Evolutionary conservation across 2,888 invertebrate species (phyloP), one percentile per base, ranked within the genome.

Genomic region (Elaeidobius kamerunicus): DNA sequence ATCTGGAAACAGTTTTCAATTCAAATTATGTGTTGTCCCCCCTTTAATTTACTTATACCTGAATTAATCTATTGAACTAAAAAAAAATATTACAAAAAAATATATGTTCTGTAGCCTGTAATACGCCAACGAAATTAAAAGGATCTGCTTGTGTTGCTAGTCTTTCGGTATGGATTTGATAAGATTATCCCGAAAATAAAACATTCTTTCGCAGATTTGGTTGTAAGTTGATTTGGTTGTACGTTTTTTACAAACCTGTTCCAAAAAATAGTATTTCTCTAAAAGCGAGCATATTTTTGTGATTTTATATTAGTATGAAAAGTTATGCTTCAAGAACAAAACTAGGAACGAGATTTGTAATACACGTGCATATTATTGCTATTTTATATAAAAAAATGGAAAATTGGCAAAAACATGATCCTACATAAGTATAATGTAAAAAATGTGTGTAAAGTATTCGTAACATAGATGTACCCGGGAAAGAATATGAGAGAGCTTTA

Each of bases 351-450:
- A 3, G 19, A 15, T 39, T 39, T 19, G 9, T 39, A 20, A 39
- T 11, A 11, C 12, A 16, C 15, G 4, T 23, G 27, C 41, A 15
- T 23, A 27, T 23, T n/a, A 27, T 23, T 41, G 42, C 28, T 30
- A 12, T 32, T 43, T 43, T 17, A 9, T 35, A 35, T 35, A 45
- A 36, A 42, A 49, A 36, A 2, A 36, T 23, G 35, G 32, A 50
- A 40, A 50, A 48, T 19, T 48, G 34, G 35, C 23, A 41, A 48
- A 50, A 46, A 50, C 20, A 42, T 41, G 23, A 50, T 17, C 27
- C 12, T 17, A 40, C 34, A 49, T 49, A 30, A 17, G 38, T 46
- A 46, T 48, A 48, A 32, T 48, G 48, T 48, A 48, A 48, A 48
- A 48, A 39, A 41, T 14, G 16, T 42, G 30, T 50, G 50, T 50